Base-by-base conservation (phyloP, 2,888 invertebrate species). In the Ophion slaviceki region DNA sequence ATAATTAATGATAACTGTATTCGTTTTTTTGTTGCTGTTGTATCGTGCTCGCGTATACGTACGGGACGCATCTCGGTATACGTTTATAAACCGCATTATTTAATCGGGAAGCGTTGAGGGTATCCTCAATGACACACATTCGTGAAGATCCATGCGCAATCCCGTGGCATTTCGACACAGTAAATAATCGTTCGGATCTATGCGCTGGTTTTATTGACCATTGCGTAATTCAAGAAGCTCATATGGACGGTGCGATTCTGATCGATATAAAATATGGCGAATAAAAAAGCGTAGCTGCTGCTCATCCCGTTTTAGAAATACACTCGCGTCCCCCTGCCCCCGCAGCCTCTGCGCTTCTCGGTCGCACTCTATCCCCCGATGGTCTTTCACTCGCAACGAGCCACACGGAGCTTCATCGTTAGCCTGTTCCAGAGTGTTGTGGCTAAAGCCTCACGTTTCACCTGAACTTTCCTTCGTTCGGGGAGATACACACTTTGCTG, bases 1-100 rank as follows among this genome's bases (percentile, higher is more conserved):
- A 67, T 86, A 82, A 86, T 86, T 86, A 86, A 86, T 82, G 85
- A 82, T 80, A 82, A 82, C 72, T 68, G 62, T 82, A 72, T 84
- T 53, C 53, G 53, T 78, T 78, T 78, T 62, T 70, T 53, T 45
- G 7, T 68, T 68, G 24, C 24, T 17, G 59, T 36, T 6, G 11
- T 14, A 59, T 32, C 64, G 47, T 72, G 40, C 57, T 40, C 61
- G 59, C 14, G 53, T 47, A 28, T 24, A 32, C 66, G 20, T 59
- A 45, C 17, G 28, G n/a, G 59, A 79, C 40, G 40, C 45, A 67
- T 74, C 67, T 67, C 59, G 64, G 40, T 67, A n/a, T 28, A 61
- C 61, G 64, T 66, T 47, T 67, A 61, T 72, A 71, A 80, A 76
- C 61, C 62, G 70, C 61, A 36, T 10, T 17, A 66, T 82, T 80